Conservation (phyloP, 1,140 invertebrate species). For the Drosophila ficusphila region DNA sequence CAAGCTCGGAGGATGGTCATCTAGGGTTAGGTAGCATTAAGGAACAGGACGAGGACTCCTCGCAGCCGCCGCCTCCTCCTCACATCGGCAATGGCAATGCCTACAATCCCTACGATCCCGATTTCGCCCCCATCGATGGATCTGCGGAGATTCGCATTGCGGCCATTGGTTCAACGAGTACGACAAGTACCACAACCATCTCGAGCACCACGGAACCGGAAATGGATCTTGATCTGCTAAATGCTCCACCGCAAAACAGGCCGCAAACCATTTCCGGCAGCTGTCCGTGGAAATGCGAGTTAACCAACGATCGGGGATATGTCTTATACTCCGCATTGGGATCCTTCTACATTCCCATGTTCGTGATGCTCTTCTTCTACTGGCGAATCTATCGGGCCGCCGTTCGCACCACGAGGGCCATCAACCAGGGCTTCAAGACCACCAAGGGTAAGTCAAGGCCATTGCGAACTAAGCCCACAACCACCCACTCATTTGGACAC, state of each 20-base stretch:
- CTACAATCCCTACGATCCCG: slow-evolving; percentile 77
- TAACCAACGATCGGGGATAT: slow-evolving; percentile 95
- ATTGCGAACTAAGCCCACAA: slow-evolving; percentile 25
- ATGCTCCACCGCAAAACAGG: slow-evolving; percentile 36
- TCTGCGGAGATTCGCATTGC: slow-evolving; percentile 62
- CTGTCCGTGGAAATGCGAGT: slow-evolving; percentile 94
- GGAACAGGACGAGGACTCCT: slow-evolving; percentile 30
- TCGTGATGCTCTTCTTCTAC: slow-evolving; percentile 97
- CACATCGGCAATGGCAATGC: slow-evolving; percentile 44
- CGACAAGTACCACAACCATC: slow-evolving; percentile 4
- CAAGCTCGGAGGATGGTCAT: slow-evolving; percentile 73
- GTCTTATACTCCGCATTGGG: slow-evolving; percentile 96
- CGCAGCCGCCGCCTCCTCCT: slow-evolving; percentile 3
- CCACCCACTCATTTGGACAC: slow-evolving; percentile 59
- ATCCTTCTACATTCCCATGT: slow-evolving; percentile 96
- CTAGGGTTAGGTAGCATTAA: slow-evolving; percentile 74
- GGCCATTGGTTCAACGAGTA: slow-evolving; percentile 37
- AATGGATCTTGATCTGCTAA: slow-evolving; percentile 52
- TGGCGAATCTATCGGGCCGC: slow-evolving; percentile 94
- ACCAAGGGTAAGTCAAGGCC: slow-evolving; percentile 88
- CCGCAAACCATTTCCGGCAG: slow-evolving; percentile 83
- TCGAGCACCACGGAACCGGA: slow-evolving; percentile 30
- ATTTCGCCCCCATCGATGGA: slow-evolving; percentile 63
- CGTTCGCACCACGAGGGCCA: slow-evolving; percentile 86
- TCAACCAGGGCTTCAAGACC: slow-evolving; percentile 95